Percentiles rank a stretch among this genome's conserved stretches.
Evolutionary conservation across 2,797 vertebrate species (phyloP).

Genomic region (Diplodus sargus): DNA sequence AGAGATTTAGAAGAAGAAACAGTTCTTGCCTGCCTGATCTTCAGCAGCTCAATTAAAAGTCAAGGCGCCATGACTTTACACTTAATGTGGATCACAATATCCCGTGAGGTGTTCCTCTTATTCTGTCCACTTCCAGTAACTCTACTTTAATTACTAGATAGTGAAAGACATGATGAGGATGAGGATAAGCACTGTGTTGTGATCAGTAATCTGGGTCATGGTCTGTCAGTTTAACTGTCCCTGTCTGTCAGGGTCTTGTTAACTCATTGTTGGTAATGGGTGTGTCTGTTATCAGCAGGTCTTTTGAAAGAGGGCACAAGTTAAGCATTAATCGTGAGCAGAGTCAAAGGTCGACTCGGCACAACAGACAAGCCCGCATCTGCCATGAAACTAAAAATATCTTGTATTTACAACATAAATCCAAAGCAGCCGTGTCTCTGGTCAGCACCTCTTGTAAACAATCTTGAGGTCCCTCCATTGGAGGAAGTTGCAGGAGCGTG

Average conservation of each 20-base stretch:
- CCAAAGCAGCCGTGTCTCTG: background rate
- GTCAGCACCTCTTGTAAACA: conserved; percentile 94
- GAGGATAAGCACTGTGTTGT: background rate
- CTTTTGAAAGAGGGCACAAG: background rate
- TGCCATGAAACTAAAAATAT: background rate
- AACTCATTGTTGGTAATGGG: conserved; percentile 1
- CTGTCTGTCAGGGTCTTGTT: conserved; percentile 9
- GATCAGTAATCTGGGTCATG: background rate
- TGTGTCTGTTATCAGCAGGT: conserved; percentile 15
- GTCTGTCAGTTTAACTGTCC: conserved; percentile 22
- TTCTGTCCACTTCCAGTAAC: background rate
- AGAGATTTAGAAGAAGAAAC: too few relatives aligned
- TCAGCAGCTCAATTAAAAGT: too few relatives aligned
- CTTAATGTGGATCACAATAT: background rate
- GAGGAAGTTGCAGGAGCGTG: conserved; percentile 93
- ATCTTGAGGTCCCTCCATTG: conserved; percentile 97
- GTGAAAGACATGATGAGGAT: background rate
- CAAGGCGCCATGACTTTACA: too few relatives aligned
- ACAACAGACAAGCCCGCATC: background rate
- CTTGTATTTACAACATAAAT: background rate
- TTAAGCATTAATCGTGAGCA: conserved; percentile 38
- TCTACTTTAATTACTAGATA: background rate
- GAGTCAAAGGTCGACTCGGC: background rate
- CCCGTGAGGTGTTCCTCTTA: background rate
- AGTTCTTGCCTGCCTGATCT: too few relatives aligned